Percentiles rank a stretch among this genome's conserved stretches.
phyloP scores from a whole-genome alignment of 2,888 invertebrate species.

The Aleiodes testaceus region DNA sequence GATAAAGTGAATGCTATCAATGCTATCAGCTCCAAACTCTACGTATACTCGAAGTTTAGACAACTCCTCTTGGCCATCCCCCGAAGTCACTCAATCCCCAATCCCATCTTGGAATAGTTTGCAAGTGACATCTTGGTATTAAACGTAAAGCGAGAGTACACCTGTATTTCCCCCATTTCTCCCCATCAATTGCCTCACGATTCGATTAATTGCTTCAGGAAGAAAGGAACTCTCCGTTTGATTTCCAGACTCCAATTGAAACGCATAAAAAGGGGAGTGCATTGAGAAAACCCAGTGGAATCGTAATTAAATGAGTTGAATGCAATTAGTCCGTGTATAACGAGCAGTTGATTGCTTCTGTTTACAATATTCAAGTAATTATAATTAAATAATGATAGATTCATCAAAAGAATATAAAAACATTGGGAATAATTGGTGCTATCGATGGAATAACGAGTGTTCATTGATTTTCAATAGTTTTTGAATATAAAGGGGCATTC shows the following conservation, averaged over 20 bases:
- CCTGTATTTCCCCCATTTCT: slow-evolving; percentile 21
- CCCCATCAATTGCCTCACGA: slow-evolving; percentile 43
- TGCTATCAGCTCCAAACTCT: slow-evolving; percentile 26
- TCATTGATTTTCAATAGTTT: slow-evolving; percentile 39
- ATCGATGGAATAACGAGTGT: slow-evolving; percentile 39
- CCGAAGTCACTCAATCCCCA: slow-evolving; percentile 2
- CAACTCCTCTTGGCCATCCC: slow-evolving; percentile 27
- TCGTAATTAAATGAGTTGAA: slow-evolving; percentile 61
- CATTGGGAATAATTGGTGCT: slow-evolving; percentile 4
- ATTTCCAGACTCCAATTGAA: no score
- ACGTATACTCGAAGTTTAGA: slow-evolving; percentile 28
- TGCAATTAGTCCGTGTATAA: slow-evolving; percentile 39
- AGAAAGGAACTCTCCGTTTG: no score
- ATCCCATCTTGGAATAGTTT: slow-evolving; percentile 1
- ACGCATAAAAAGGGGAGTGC: slow-evolving; percentile 45
- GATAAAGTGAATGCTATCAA: slow-evolving; percentile 31
- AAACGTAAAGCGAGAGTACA: not conserved
- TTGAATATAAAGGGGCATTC: slow-evolving; percentile 41
- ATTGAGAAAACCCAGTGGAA: slow-evolving; percentile 66
- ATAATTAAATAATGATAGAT: slow-evolving; percentile 59
- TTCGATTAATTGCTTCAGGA: slow-evolving; percentile 52
- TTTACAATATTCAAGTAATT: slow-evolving; percentile 61
- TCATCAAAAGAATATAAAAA: slow-evolving; percentile 29
- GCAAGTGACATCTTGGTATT: not conserved
- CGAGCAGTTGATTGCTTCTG: slow-evolving; percentile 36